A percentile compares a stretch with the other conserved stretches of the same genome.
These are phyloP conservation scores for Folsomia manolachei DNA, from an alignment of 2,888 invertebrate species.

Conservation along the genomic window DNA sequence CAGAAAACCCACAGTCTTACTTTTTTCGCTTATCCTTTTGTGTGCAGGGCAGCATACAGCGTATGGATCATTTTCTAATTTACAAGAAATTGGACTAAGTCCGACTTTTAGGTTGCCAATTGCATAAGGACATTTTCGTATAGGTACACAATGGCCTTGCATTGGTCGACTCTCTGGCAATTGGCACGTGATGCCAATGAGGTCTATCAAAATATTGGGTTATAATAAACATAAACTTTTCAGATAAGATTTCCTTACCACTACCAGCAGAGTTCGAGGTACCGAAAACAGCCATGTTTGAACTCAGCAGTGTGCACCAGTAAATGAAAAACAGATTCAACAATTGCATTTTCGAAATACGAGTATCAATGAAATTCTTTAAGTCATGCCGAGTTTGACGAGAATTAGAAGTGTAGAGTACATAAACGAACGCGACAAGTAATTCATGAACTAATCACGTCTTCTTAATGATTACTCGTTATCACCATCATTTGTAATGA, in stretches of 20 bases:
- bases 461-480: neutral
- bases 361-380: neutral
- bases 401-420: too few species aligned
- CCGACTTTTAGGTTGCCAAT: slow-evolving; percentile 29
- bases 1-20: neutral
- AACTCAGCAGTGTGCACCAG: too few species aligned
- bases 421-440: too few species aligned
- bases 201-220: neutral
- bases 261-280: too few species aligned
- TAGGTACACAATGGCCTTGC: slow-evolving; percentile 20
- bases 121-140: slow-evolving; percentile 27
- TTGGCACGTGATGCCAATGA: neutral
- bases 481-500: neutral
- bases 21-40: slow-evolving; percentile 28
- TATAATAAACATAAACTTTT: neutral
- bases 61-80: neutral
- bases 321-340: neutral
- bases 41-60: slow-evolving; percentile 29
- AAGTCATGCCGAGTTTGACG: too few species aligned
- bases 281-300: neutral
- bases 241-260: neutral
- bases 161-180: slow-evolving; percentile 4
- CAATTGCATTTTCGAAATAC: neutral
- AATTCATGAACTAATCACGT: neutral
- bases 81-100: slow-evolving; percentile 26